phyloP scores from a whole-genome alignment of 2,797 vertebrate species.

The Champsocephalus esox region DNA sequence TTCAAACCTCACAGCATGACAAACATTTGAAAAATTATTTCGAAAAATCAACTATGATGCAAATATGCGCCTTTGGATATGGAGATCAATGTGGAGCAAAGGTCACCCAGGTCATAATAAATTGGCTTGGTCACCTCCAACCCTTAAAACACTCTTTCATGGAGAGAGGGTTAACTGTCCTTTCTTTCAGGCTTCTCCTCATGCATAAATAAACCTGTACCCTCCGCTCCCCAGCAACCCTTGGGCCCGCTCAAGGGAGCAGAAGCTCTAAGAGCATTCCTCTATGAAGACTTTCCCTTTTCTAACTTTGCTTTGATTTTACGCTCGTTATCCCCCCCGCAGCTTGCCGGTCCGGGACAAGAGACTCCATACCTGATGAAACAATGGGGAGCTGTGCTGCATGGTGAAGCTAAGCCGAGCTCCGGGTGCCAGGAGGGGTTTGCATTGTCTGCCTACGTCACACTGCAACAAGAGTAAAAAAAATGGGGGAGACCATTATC shows the following conservation, averaged over 20 bases:
- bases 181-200: constrained; percentile 57
- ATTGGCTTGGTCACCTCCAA: constrained; percentile 56
- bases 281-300: constrained; percentile 79
- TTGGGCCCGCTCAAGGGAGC: constrained; percentile 55
- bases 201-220: constrained; percentile 62
- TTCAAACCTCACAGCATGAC: constrained; percentile 66
- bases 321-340: constrained; percentile 73
- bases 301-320: constrained; percentile 81
- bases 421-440: constrained; percentile 39
- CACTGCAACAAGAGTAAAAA: constrained; percentile 54
- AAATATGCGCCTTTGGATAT: constrained; percentile 72
- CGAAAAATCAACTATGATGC: constrained; percentile 80
- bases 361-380: constrained; percentile 77
- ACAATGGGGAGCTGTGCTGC: constrained; percentile 71
- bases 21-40: constrained; percentile 66
- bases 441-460: constrained; percentile 66
- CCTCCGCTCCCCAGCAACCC: constrained; percentile 45
- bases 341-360: constrained; percentile 61
- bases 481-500: constrained; percentile 48
- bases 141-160: constrained; percentile 49
- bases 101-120: constrained; percentile 60
- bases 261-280: constrained; percentile 74
- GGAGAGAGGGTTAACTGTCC: constrained; percentile 48
- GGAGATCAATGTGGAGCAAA: constrained; percentile 56
- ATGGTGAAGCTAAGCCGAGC: constrained; percentile 53